Percentiles rank a stretch among this genome's conserved stretches.
These are phyloP conservation scores for Toxonevra muliebris DNA, from an alignment of 2,888 invertebrate species.

Conservation along the genomic window DNA sequence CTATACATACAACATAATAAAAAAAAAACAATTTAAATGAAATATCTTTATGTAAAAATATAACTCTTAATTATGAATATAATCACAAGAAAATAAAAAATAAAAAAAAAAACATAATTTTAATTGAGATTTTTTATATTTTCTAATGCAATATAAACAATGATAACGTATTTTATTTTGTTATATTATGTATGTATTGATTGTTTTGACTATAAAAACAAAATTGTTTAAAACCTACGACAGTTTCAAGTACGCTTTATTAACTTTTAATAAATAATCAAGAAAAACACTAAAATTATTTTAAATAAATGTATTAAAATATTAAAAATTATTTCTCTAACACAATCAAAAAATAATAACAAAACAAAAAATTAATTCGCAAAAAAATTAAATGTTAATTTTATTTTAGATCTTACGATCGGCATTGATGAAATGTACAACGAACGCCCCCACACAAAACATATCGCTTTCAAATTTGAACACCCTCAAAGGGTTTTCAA, in stretches of 20 bases:
- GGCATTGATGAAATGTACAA: no score
- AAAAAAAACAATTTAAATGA: conserved; percentile 25
- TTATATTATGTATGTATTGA: neutral
- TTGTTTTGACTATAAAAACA: neutral
- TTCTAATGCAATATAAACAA: neutral
- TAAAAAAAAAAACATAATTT: conserved; percentile 12
- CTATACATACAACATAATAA: conserved; percentile 32
- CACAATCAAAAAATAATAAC: neutral
- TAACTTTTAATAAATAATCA: conserved; percentile 46
- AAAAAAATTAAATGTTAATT: no score
- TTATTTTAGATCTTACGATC: no score
- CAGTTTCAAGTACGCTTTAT: conserved; percentile 55
- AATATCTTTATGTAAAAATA: conserved; percentile 27
- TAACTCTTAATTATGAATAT: conserved; percentile 30
- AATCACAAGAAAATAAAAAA: conserved; percentile 21
- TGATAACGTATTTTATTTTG: neutral
- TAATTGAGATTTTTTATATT: conserved; percentile 5
- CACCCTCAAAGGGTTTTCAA: no score
- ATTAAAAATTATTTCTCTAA: conserved; percentile 5
- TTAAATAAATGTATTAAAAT: conserved; percentile 9
- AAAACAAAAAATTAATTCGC: no score
- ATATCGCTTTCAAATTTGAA: no score
- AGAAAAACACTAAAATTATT: conserved; percentile 4
- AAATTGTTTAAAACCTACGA: conserved; percentile 45
- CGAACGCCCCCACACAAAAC: no score